phyloP scores from a whole-genome alignment of 2,888 invertebrate genomes.

The Hypercompe scribonia region DNA sequence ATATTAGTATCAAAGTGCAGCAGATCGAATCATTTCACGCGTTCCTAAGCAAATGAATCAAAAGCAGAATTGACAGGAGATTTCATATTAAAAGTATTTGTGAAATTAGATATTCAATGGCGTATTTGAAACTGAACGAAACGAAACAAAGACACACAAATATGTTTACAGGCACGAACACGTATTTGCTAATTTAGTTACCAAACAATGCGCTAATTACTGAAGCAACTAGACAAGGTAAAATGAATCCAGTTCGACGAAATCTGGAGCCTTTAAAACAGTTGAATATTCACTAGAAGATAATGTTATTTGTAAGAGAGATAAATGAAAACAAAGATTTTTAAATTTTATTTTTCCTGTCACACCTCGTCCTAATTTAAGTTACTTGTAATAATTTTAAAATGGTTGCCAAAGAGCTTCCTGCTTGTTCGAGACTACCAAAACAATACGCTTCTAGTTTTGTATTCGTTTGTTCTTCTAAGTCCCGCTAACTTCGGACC shows the following conservation, averaged over 20 bases:
- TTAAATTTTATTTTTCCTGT: neutral
- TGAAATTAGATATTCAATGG: slow-evolving; percentile 13
- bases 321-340: neutral
- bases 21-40: neutral
- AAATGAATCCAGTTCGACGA: slow-evolving; percentile 38
- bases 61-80: neutral
- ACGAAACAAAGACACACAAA: slow-evolving; percentile 24
- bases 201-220: slow-evolving; percentile 65
- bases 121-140: slow-evolving; percentile 14
- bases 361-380: neutral
- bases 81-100: neutral
- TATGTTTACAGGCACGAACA: slow-evolving; percentile 18
- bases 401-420: neutral
- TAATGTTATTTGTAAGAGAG: neutral
- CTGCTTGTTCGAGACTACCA: neutral
- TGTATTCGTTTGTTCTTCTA: slow-evolving; percentile 13
- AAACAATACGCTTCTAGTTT: neutral
- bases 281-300: neutral
- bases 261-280: slow-evolving; percentile 10
- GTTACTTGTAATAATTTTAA: neutral
- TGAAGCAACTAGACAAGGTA: slow-evolving; percentile 59
- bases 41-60: neutral
- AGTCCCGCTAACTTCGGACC: slow-evolving; percentile 53
- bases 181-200: slow-evolving; percentile 54
- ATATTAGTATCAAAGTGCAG: neutral